Conservation (phyloP, 2,888 invertebrate genomes). For the Nephrocerus scutellatus region DNA sequence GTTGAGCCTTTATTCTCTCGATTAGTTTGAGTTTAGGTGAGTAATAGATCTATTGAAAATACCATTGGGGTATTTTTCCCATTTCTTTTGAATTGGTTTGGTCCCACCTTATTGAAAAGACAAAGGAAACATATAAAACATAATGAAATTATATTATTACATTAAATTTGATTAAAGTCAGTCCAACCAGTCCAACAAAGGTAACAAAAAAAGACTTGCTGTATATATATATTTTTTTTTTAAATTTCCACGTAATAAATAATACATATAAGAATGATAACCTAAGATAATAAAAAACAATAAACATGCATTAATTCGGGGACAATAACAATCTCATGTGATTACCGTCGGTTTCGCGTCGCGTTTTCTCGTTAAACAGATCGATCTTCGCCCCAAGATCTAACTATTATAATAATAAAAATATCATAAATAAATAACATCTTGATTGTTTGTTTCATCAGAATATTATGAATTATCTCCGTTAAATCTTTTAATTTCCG, state of each 20-base stretch:
- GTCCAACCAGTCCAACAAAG: conserved; percentile 14
- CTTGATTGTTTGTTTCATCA: not conserved
- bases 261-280: conserved; percentile 22
- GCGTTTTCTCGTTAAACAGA: conserved; percentile 20
- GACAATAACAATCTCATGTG: conserved; percentile 29
- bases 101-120: conserved; percentile 12
- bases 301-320: conserved; percentile 28
- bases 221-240: conserved; percentile 20
- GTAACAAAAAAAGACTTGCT: conserved; percentile 21
- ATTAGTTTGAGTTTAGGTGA: too few relatives aligned
- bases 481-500: too few relatives aligned
- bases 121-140: conserved; percentile 18
- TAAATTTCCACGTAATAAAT: conserved; percentile 18
- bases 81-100: too few relatives aligned
- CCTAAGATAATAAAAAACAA: conserved; percentile 23
- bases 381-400: conserved; percentile 47
- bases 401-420: conserved; percentile 26
- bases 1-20: too few relatives aligned
- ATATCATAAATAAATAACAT: conserved; percentile 12
- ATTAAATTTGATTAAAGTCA: conserved; percentile 9
- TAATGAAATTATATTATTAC: conserved; percentile 15
- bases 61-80: too few relatives aligned
- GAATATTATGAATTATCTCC: not conserved
- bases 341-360: conserved; percentile 41
- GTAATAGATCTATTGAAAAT: too few relatives aligned